Evolutionary conservation across 2,797 vertebrate genomes (phyloP).

Genomic region (Acanthornis magna): DNA sequence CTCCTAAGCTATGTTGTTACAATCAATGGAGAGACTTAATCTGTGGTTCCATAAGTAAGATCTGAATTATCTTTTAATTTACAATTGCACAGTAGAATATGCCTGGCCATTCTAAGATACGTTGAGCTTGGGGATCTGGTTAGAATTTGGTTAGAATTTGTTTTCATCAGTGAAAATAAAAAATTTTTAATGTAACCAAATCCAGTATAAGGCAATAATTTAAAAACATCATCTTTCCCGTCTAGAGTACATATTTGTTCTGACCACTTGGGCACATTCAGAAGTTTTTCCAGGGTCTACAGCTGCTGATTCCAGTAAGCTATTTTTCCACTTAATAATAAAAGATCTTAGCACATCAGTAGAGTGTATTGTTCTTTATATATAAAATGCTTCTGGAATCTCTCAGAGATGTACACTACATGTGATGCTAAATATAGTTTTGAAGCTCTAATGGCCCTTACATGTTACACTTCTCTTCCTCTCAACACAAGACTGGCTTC

Average conservation of each 20-base stretch:
- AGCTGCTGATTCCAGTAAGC: neutral
- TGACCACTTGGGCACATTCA: neutral
- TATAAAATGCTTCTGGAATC: neutral
- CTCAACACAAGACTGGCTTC: neutral
- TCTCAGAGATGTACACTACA: neutral
- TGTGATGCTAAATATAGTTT: neutral
- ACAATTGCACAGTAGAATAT: neutral
- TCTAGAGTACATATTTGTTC: conserved; percentile 1
- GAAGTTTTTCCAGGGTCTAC: conserved; percentile 10
- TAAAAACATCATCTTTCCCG: neutral
- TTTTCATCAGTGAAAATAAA: neutral
- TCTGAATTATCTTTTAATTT: neutral
- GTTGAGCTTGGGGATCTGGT: neutral
- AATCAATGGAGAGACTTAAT: neutral
- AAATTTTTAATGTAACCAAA: conserved; percentile 1
- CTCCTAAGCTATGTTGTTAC: neutral
- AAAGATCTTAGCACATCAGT: neutral
- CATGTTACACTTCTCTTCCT: neutral
- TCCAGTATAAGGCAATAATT: neutral
- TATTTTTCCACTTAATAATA: neutral
- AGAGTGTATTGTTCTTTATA: neutral
- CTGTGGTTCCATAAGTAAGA: neutral
- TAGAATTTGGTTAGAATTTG: neutral
- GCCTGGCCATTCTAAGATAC: neutral
- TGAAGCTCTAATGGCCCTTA: neutral